Conservation (phyloP, 2,113 vertebrate genomes). For the Mormyrus lacerda region DNA sequence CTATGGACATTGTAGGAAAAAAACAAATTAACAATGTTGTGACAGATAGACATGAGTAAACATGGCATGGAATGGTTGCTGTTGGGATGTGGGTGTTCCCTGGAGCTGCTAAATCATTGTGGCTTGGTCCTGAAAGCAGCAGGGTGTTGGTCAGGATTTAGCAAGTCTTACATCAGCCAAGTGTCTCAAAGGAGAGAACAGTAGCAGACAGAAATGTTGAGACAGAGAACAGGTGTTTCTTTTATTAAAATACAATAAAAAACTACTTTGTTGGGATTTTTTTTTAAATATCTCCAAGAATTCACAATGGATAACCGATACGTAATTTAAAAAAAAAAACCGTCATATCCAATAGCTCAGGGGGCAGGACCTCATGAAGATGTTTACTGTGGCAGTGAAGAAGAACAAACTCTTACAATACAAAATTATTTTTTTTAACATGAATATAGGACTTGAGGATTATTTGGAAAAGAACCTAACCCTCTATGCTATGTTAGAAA, state of each 20-base stretch:
- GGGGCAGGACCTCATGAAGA: slow-evolving; percentile 2
- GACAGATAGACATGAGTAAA: slow-evolving; percentile 38
- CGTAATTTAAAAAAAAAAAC: slow-evolving; percentile 48
- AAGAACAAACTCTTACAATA: slow-evolving; percentile 12
- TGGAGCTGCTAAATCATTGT: background rate
- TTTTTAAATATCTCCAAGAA: slow-evolving; percentile 55
- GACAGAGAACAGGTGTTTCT: slow-evolving; percentile 63
- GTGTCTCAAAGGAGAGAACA: slow-evolving; percentile 39
- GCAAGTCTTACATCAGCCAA: background rate
- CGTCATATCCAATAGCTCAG: background rate
- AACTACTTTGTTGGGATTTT: slow-evolving; percentile 61
- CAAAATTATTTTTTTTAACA: slow-evolving; percentile 19
- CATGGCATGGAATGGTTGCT: slow-evolving; percentile 40
- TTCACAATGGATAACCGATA: slow-evolving; percentile 63
- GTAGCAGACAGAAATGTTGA: slow-evolving; percentile 59
- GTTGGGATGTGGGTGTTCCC: slow-evolving; percentile 7
- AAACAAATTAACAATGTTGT: slow-evolving; percentile 35
- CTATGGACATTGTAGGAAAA: slow-evolving; percentile 26
- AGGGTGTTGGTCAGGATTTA: background rate
- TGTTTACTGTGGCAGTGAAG: slow-evolving; percentile 12
- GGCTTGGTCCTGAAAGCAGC: background rate
- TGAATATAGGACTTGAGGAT: background rate
- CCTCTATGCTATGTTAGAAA: background rate
- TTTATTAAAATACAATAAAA: slow-evolving; percentile 80
- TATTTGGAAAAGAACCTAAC: background rate